Evolutionary conservation across 2,888 invertebrate species (phyloP).

Genomic region (Parnassius smintheus): DNA sequence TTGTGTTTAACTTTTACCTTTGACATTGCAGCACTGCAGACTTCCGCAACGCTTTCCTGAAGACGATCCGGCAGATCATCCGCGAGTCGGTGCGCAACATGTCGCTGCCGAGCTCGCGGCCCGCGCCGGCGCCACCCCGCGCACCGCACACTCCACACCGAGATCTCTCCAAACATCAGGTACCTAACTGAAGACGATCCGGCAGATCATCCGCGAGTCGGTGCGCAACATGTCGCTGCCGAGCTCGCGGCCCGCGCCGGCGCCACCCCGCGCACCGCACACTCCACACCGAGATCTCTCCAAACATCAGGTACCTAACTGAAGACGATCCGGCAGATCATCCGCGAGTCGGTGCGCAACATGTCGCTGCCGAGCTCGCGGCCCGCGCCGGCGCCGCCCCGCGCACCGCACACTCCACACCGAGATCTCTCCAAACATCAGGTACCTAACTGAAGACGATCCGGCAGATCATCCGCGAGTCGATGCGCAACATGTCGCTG

Average conservation of each 20-base stretch:
- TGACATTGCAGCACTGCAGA: slow-evolving; percentile 88
- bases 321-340: slow-evolving; percentile 97
- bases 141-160: slow-evolving; percentile 69
- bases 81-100: slow-evolving; percentile 98
- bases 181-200: slow-evolving; percentile 97
- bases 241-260: slow-evolving; percentile 84
- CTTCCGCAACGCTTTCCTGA: slow-evolving; percentile 97
- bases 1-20: not conserved
- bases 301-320: no score
- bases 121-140: slow-evolving; percentile 76
- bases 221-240: slow-evolving; percentile 98
- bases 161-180: slow-evolving; percentile 81
- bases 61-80: slow-evolving; percentile 98
- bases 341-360: slow-evolving; percentile 97
- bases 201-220: slow-evolving; percentile 98
- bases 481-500: slow-evolving; percentile 97
- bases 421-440: slow-evolving; percentile 79
- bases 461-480: slow-evolving; percentile 97
- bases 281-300: slow-evolving; percentile 78
- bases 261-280: slow-evolving; percentile 70
- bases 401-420: slow-evolving; percentile 71
- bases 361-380: slow-evolving; percentile 95
- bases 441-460: slow-evolving; percentile 98
- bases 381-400: slow-evolving; percentile 78
- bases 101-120: slow-evolving; percentile 93